Evolutionary conservation across 2,113 vertebrate genomes (phyloP).

Genomic region (Peucedramus taeniatus): DNA sequence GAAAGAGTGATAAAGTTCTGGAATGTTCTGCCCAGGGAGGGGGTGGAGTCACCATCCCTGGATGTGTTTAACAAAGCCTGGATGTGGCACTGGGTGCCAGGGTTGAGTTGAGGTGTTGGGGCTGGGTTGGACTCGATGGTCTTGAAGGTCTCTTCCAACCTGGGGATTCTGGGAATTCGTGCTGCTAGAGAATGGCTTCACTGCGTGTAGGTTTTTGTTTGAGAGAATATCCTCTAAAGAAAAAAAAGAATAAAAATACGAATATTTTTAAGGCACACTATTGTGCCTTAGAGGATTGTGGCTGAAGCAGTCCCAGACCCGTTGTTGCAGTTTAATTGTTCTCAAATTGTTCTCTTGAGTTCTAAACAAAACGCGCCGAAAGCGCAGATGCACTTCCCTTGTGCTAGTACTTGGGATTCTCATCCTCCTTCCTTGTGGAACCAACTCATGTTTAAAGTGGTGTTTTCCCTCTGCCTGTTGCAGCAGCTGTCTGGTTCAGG

Average conservation of each 20-base stretch:
- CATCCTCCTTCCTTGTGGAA: neutral
- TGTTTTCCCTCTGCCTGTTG: neutral
- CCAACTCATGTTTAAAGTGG: neutral
- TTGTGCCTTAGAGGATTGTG: neutral
- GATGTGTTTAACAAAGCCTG: neutral
- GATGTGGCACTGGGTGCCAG: neutral
- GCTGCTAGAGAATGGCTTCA: neutral
- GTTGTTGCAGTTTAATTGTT: neutral
- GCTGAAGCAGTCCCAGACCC: neutral
- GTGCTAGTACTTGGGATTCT: neutral
- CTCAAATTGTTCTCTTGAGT: neutral
- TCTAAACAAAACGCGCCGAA: neutral
- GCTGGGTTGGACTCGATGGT: neutral
- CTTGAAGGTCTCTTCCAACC: neutral
- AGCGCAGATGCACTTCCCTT: accelerated
- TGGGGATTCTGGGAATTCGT: neutral
- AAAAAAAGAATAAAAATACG: no score
- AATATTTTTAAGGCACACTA: no score
- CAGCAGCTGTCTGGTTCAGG: neutral
- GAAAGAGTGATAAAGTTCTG: neutral
- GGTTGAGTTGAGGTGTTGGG: neutral
- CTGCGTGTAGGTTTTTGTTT: neutral
- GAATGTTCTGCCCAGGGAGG: neutral
- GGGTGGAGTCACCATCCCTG: neutral
- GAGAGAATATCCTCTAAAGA: neutral